Percentiles rank a stretch among this genome's conserved stretches.
phyloP scores from a whole-genome alignment of 2,888 invertebrate genomes.

The Ophion obscuratus region DNA sequence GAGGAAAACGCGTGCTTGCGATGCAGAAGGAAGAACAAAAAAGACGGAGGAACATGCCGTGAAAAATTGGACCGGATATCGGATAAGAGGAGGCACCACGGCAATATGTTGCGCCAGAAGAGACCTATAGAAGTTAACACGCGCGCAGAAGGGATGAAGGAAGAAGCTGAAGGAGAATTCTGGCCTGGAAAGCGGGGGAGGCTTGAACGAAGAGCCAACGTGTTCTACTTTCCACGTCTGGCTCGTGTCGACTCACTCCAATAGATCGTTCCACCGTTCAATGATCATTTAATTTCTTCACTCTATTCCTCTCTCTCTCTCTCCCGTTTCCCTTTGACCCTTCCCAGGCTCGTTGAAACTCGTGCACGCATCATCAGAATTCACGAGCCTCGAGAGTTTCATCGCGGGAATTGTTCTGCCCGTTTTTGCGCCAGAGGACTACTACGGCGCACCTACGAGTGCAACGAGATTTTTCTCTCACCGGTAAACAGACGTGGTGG shows the following conservation, averaged over 20 bases:
- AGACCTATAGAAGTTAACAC: conserved; percentile 55
- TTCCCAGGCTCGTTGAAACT: conserved; percentile 31
- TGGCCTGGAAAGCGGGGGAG: not conserved
- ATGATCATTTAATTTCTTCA: conserved; percentile 34
- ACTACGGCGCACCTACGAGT: not conserved
- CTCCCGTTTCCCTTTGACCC: conserved; percentile 16
- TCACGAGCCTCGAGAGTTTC: conserved; percentile 44
- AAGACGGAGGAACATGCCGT: conserved; percentile 64
- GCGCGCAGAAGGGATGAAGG: conserved; percentile 27
- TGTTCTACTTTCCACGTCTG: conserved; percentile 50
- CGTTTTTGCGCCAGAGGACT: conserved; percentile 10
- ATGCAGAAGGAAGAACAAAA: conserved; percentile 36
- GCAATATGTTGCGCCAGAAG: conserved; percentile 75
- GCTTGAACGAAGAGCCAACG: conserved; percentile 35
- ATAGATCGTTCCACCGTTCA: conserved; percentile 51
- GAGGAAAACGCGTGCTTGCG: conserved; percentile 6
- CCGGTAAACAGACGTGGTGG: conserved; percentile 18
- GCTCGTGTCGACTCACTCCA: conserved; percentile 67
- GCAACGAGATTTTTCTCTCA: conserved; percentile 37
- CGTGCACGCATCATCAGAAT: conserved; percentile 60
- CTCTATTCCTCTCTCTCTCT: conserved; percentile 16
- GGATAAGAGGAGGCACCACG: conserved; percentile 65
- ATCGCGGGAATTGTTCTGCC: conserved; percentile 35
- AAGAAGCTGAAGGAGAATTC: not conserved
- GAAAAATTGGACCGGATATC: conserved; percentile 77